Evolutionary conservation across 2,888 invertebrate species (phyloP).

Genomic region (Ischnura elegans): DNA sequence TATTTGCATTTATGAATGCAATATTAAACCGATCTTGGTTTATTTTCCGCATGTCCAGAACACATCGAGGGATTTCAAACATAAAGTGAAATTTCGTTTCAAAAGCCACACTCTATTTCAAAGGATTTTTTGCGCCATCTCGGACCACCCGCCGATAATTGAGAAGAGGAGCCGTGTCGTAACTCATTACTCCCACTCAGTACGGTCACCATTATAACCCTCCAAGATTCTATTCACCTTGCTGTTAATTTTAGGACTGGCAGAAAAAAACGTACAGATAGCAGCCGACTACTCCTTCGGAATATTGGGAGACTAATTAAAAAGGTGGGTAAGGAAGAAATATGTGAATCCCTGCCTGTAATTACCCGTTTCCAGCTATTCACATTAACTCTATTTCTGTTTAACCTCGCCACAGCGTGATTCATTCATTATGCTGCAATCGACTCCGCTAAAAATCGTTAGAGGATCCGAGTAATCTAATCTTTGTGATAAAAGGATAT

Average conservation of each 20-base stretch:
- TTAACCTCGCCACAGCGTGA: no score
- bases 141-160: not conserved
- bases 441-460: not conserved
- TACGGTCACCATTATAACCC: not conserved
- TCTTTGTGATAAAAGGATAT: no score
- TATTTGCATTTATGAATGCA: no score
- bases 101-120: no score
- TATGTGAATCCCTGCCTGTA: not conserved
- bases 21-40: no score
- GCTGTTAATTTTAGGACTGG: not conserved
- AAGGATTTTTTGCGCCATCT: no score
- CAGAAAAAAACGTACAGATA: not conserved
- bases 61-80: no score
- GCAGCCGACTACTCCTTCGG: not conserved
- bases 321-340: not conserved
- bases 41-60: no score
- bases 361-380: not conserved
- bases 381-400: not conserved
- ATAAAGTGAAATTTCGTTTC: no score
- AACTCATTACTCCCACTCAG: not conserved
- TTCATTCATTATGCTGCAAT: no score
- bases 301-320: not conserved
- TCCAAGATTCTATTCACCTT: not conserved
- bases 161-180: not conserved
- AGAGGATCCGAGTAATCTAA: no score